Evolutionary conservation across 2,888 invertebrate genomes (phyloP).

Genomic region (Drosophila demipolita): DNA sequence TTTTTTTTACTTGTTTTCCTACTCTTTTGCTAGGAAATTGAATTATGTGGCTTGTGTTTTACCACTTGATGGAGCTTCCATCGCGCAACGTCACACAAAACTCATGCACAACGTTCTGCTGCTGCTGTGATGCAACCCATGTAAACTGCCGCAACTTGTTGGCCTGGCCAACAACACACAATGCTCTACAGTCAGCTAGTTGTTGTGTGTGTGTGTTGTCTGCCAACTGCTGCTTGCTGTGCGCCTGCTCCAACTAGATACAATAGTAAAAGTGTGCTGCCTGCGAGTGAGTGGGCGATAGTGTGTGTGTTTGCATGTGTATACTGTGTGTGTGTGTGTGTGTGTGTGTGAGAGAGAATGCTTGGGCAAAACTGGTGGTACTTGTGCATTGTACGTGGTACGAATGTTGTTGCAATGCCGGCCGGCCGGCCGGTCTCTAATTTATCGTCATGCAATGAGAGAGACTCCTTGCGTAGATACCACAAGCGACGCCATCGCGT

Average conservation of each 20-base stretch:
- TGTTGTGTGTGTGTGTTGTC: slow-evolving; percentile 14
- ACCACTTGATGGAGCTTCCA: slow-evolving; percentile 12
- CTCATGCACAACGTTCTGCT: slow-evolving; percentile 13
- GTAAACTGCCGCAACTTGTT: slow-evolving; percentile 50
- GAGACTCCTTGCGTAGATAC: slow-evolving; percentile 34
- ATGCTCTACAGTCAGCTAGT: slow-evolving; percentile 26
- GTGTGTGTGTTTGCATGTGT: slow-evolving; percentile 20
- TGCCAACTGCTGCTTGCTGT: slow-evolving; percentile 70
- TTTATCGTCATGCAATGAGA: slow-evolving; percentile 61
- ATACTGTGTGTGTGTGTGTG: slow-evolving; percentile 10
- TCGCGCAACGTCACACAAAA: slow-evolving; percentile 21
- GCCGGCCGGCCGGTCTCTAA: slow-evolving; percentile 75
- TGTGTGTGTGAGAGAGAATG: slow-evolving; percentile 32
- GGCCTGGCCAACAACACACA: slow-evolving; percentile 62
- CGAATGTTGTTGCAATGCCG: slow-evolving; percentile 53
- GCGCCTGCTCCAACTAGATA: slow-evolving; percentile 84
- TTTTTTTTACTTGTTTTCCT: not conserved
- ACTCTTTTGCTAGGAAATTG: slow-evolving; percentile 52
- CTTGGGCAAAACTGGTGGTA: slow-evolving; percentile 55
- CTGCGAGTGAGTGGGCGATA: slow-evolving; percentile 28
- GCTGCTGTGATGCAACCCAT: slow-evolving; percentile 39
- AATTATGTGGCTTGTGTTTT: slow-evolving; percentile 48
- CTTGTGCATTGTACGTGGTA: slow-evolving; percentile 32
- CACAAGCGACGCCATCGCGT: slow-evolving; percentile 52
- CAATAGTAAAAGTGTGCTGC: slow-evolving; percentile 83